These are phyloP conservation scores for Drosophila takahashii DNA, from an alignment of 1,140 invertebrate species.

Conservation along the genomic window DNA sequence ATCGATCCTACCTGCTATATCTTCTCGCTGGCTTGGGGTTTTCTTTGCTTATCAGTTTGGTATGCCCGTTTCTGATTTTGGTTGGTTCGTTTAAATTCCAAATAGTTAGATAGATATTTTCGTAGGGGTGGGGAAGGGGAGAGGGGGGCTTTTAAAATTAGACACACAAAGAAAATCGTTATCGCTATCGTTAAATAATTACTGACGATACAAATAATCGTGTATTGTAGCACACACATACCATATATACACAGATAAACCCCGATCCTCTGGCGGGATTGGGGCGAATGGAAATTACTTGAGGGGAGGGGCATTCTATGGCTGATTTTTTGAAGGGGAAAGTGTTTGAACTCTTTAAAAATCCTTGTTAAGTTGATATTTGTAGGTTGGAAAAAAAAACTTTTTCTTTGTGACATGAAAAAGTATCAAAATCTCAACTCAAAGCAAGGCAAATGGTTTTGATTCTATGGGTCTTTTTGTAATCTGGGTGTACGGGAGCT, in stretches of 20 bases:
- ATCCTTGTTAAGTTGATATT: too few relatives aligned
- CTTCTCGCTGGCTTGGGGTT: constrained; percentile 58
- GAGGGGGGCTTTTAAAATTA: constrained; percentile 17
- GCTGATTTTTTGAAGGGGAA: not conserved
- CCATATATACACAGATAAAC: constrained; percentile 48
- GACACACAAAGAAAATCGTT: constrained; percentile 53
- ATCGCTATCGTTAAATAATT: constrained; percentile 74
- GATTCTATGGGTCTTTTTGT: not conserved
- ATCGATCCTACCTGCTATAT: constrained; percentile 55
- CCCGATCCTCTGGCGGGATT: constrained; percentile 22
- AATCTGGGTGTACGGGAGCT: not conserved
- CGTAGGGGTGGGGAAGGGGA: not conserved
- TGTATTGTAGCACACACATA: constrained; percentile 40
- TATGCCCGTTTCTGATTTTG: constrained; percentile 10
- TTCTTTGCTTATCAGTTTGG: constrained; percentile 15
- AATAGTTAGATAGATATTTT: constrained; percentile 13
- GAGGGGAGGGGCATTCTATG: constrained; percentile 8
- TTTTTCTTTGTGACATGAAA: too few relatives aligned
- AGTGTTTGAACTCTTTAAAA: too few relatives aligned
- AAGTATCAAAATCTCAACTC: not conserved
- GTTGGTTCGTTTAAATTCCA: constrained; percentile 42
- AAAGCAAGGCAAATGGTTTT: not conserved
- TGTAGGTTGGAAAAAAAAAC: too few relatives aligned
- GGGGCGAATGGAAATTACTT: constrained; percentile 18
- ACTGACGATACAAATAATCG: constrained; percentile 66